Evolutionary conservation across 2,113 vertebrate genomes (phyloP).

Genomic region (Daboia siamensis): DNA sequence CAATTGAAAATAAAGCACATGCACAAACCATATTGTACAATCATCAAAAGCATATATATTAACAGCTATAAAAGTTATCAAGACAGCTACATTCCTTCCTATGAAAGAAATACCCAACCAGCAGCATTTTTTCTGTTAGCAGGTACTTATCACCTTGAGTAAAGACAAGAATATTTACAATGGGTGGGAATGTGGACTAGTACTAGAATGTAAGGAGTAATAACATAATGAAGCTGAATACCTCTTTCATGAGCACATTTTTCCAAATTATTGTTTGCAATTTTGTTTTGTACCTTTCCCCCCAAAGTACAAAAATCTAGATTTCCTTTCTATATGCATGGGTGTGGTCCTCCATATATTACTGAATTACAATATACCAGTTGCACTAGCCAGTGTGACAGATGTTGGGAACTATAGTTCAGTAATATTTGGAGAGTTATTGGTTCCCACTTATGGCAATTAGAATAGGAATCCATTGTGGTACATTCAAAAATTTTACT

Average conservation of each 20-base stretch:
- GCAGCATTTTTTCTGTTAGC: slow-evolving; percentile 31
- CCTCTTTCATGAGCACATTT: neutral
- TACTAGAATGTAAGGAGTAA: slow-evolving; percentile 32
- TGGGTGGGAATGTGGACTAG: slow-evolving; percentile 39
- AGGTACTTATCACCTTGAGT: slow-evolving; percentile 35
- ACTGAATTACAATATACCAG: neutral
- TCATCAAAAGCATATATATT: neutral
- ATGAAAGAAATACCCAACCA: slow-evolving; percentile 39
- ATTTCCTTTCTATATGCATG: neutral
- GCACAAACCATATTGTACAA: slow-evolving; percentile 17
- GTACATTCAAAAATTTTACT: neutral
- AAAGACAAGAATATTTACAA: slow-evolving; percentile 49
- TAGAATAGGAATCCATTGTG: neutral
- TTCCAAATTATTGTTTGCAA: neutral
- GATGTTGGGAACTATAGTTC: neutral
- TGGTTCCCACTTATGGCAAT: neutral
- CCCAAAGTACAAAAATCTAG: neutral
- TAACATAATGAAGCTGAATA: neutral
- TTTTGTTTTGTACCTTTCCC: neutral
- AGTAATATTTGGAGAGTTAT: neutral
- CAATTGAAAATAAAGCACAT: neutral
- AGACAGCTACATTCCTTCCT: slow-evolving; percentile 39
- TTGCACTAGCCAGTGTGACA: neutral
- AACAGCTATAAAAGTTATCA: neutral
- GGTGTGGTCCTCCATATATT: neutral